phyloP scores from a whole-genome alignment of 2,888 invertebrate species.

The Aspidiotus rigidus region DNA sequence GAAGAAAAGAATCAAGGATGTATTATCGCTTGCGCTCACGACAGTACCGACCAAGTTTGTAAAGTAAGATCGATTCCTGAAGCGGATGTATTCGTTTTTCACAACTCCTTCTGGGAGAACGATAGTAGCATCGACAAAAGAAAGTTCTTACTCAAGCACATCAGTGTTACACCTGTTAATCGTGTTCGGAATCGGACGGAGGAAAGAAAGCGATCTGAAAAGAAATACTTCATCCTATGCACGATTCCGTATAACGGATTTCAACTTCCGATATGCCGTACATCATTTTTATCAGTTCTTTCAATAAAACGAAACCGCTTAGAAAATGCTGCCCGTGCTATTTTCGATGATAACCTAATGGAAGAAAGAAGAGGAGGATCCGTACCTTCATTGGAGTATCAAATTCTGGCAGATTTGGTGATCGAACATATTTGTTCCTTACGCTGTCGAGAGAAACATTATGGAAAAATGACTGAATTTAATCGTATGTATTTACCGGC shows the following conservation, averaged over 20 bases:
- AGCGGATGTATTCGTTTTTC: background rate
- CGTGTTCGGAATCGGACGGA: too few relatives aligned
- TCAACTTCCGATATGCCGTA: too few relatives aligned
- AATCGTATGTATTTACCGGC: background rate
- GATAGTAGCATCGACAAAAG: background rate
- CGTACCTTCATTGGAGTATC: background rate
- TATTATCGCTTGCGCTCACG: background rate
- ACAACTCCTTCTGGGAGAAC: background rate
- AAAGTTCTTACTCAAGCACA: background rate
- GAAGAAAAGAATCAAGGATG: background rate
- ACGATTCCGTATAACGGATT: too few relatives aligned
- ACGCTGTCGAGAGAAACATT: background rate
- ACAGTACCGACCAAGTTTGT: background rate
- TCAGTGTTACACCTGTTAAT: background rate
- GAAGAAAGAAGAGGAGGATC: background rate
- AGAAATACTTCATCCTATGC: too few relatives aligned
- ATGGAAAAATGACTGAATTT: background rate
- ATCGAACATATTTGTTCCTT: background rate
- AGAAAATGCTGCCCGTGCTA: background rate
- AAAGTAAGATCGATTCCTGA: background rate
- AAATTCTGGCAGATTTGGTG: background rate
- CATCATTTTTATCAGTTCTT: too few relatives aligned
- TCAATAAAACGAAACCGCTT: too few relatives aligned
- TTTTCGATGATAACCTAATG: background rate
- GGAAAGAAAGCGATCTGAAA: too few relatives aligned